Conservation (phyloP, 2,797 vertebrate species). For the Notoglanidium macrostoma region DNA sequence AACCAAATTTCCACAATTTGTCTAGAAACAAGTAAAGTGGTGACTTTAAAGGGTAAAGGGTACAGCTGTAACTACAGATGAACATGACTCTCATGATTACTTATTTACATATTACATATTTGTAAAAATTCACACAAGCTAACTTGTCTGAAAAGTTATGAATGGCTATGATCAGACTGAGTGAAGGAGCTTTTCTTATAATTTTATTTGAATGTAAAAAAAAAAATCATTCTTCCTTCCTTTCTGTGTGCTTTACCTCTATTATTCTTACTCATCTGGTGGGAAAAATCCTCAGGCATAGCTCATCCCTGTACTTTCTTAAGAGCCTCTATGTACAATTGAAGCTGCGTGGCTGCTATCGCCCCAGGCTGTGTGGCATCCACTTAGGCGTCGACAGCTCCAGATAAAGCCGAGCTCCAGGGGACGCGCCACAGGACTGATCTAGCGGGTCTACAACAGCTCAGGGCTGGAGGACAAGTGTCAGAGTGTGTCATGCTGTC, state of each 20-base stretch:
- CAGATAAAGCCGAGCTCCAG: slow-evolving; percentile 58
- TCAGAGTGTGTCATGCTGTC: slow-evolving; percentile 39
- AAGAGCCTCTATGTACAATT: slow-evolving; percentile 68
- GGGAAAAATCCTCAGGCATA: slow-evolving; percentile 66
- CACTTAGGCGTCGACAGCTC: slow-evolving; percentile 59
- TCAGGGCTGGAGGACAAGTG: slow-evolving; percentile 42
- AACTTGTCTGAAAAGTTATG: not conserved
- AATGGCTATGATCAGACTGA: not conserved
- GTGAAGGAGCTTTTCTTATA: not conserved
- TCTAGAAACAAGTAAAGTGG: not conserved
- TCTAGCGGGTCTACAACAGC: slow-evolving; percentile 48
- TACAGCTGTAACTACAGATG: slow-evolving; percentile 66
- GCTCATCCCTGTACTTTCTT: slow-evolving; percentile 74
- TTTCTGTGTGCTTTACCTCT: slow-evolving; percentile 62
- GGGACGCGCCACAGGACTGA: slow-evolving; percentile 41
- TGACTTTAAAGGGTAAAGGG: slow-evolving; percentile 17
- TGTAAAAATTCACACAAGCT: not conserved
- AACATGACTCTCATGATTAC: slow-evolving; percentile 57
- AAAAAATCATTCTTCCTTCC: not conserved
- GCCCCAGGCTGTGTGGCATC: slow-evolving; percentile 63
- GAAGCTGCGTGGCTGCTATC: slow-evolving; percentile 37
- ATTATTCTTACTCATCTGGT: slow-evolving; percentile 20
- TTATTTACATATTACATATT: not conserved
- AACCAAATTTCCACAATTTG: not conserved
- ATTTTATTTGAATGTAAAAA: not conserved